Conservation (phyloP, 1,140 invertebrate genomes). For the Cryptotermes secundus region DNA sequence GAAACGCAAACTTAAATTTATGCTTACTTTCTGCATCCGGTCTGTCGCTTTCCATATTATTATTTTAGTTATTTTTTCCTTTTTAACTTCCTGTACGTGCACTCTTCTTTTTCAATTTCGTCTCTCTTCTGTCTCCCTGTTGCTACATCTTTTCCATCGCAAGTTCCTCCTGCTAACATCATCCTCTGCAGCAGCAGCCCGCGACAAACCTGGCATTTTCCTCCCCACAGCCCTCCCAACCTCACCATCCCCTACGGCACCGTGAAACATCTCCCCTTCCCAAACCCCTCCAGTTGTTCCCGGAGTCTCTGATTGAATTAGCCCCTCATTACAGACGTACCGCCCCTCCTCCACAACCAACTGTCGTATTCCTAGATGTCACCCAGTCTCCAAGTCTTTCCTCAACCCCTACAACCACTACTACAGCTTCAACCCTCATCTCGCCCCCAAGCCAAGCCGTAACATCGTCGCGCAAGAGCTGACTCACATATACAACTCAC, state of each 20-base stretch:
- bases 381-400: background rate
- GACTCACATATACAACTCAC: slow-evolving; percentile 8
- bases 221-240: slow-evolving; percentile 24
- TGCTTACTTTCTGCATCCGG: too few species aligned
- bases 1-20: too few species aligned
- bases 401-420: slow-evolving; percentile 15
- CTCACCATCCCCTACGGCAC: slow-evolving; percentile 16
- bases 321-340: slow-evolving; percentile 44
- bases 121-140: background rate
- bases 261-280: slow-evolving; percentile 8
- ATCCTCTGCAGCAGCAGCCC: slow-evolving; percentile 10
- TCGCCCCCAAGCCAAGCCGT: background rate
- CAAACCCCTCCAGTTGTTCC: slow-evolving; percentile 10
- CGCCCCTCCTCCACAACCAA: slow-evolving; percentile 37
- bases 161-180: background rate
- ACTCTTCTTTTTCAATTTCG: background rate
- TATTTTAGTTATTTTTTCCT: too few species aligned
- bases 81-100: too few species aligned
- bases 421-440: background rate
- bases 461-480: background rate
- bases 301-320: slow-evolving; percentile 47
- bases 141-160: background rate
- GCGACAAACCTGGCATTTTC: slow-evolving; percentile 16
- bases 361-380: background rate
- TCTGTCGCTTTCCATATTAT: too few species aligned